Conservation (phyloP, 2,797 vertebrate species). For the Tadarida brasiliensis region DNA sequence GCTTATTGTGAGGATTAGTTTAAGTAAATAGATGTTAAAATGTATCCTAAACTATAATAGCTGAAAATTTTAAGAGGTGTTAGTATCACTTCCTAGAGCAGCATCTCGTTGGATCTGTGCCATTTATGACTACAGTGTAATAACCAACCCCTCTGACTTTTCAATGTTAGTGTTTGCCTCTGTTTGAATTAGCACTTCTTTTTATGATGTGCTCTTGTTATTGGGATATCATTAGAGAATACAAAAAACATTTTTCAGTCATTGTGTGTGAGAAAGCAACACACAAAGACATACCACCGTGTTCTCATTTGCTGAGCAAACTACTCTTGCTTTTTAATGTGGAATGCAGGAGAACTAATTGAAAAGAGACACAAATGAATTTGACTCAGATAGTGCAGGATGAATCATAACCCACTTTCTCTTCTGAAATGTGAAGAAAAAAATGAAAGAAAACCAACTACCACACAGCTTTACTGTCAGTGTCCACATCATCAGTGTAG, state of each 20-base stretch:
- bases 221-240: constrained; percentile 81
- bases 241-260: constrained; percentile 62
- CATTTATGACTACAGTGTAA: constrained; percentile 46
- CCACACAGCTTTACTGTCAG: constrained; percentile 76
- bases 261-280: constrained; percentile 85
- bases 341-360: constrained; percentile 82
- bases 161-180: constrained; percentile 67
- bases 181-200: constrained; percentile 68
- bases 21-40: constrained; percentile 36
- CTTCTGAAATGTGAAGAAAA: constrained; percentile 81
- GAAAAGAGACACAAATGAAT: constrained; percentile 84
- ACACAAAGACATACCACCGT: constrained; percentile 77
- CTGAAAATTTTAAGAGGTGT: constrained; percentile 26
- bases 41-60: neutral
- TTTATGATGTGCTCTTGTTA: constrained; percentile 76
- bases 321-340: constrained; percentile 85
- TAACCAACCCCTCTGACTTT: constrained; percentile 70
- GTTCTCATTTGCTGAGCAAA: constrained; percentile 86
- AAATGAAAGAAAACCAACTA: constrained; percentile 69
- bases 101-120: constrained; percentile 54
- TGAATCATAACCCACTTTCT: constrained; percentile 90
- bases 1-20: neutral
- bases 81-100: constrained; percentile 60
- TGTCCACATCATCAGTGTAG: constrained; percentile 86
- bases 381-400: constrained; percentile 87